These are phyloP conservation scores for Rhinichthys osculus DNA, from an alignment of 2,797 vertebrate species.

Conservation along the genomic window DNA sequence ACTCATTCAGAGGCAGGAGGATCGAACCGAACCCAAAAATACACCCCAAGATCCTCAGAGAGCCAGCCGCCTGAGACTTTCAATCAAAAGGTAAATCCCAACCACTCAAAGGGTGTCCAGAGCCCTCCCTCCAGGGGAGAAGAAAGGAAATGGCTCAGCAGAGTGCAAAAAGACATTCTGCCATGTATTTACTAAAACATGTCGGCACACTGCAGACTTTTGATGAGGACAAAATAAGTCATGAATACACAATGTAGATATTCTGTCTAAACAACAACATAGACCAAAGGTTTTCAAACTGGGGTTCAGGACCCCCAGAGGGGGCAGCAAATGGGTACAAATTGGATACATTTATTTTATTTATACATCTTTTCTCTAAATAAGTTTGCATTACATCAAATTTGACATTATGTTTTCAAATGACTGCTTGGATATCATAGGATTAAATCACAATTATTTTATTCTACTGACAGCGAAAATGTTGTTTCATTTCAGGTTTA, in stretches of 20 bases:
- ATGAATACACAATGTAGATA: background rate
- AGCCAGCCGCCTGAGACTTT: conserved; percentile 46
- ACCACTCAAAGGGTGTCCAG: conserved; percentile 55
- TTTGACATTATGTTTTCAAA: background rate
- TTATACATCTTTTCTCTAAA: background rate
- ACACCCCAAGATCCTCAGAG: conserved; percentile 49
- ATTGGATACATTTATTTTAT: background rate
- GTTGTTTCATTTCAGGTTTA: background rate
- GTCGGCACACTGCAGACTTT: background rate
- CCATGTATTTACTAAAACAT: conserved; percentile 7
- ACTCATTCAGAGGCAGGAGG: conserved; percentile 41
- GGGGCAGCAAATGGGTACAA: background rate
- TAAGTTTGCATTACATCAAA: background rate
- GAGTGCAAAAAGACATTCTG: conserved; percentile 26
- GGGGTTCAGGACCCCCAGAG: background rate
- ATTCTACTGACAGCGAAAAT: background rate
- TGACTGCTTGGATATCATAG: background rate
- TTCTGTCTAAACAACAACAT: background rate
- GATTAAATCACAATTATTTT: background rate
- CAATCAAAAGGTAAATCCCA: conserved; percentile 58
- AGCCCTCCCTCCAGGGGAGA: conserved; percentile 48
- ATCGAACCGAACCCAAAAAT: conserved; percentile 47
- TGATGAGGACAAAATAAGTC: background rate
- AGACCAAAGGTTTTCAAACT: background rate
- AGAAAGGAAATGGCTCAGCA: conserved; percentile 50